phyloP scores from a whole-genome alignment of 2,888 invertebrate genomes.

The Emmelina monodactyla region DNA sequence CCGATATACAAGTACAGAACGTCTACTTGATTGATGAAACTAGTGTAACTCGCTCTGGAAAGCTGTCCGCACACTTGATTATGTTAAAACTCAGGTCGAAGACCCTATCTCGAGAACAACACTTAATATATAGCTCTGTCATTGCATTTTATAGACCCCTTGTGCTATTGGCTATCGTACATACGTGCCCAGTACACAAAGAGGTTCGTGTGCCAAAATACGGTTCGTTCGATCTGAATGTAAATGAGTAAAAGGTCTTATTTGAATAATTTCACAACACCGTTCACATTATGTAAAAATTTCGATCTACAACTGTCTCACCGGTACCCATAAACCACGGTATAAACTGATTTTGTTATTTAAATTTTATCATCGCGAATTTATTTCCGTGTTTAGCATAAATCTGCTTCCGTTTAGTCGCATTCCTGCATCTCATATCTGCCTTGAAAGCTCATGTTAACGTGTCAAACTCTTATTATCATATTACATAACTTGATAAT shows the following conservation, averaged over 20 bases:
- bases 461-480: background rate
- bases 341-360: too few relatives aligned
- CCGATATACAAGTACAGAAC: slow-evolving; percentile 19
- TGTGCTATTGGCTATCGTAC: background rate
- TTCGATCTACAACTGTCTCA: too few relatives aligned
- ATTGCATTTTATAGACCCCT: background rate
- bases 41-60: slow-evolving; percentile 31
- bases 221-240: slow-evolving; percentile 22
- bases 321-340: too few relatives aligned
- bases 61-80: slow-evolving; percentile 28
- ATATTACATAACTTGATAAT: background rate
- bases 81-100: slow-evolving; percentile 26
- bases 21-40: slow-evolving; percentile 23
- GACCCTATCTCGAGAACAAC: slow-evolving; percentile 29
- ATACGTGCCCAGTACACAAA: background rate
- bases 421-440: background rate
- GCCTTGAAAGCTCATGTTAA: background rate
- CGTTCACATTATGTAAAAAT: too few relatives aligned
- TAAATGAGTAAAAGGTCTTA: slow-evolving; percentile 21
- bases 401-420: slow-evolving; percentile 1
- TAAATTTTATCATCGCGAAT: too few relatives aligned
- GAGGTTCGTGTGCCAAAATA: slow-evolving; percentile 18
- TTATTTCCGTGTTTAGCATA: too few relatives aligned
- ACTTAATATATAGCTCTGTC: slow-evolving; percentile 16
- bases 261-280: slow-evolving; percentile 16